A percentile compares a stretch with the other conserved stretches of the same genome.
phyloP scores from a whole-genome alignment of 2,113 vertebrate species.

The Cervus canadensis region DNA sequence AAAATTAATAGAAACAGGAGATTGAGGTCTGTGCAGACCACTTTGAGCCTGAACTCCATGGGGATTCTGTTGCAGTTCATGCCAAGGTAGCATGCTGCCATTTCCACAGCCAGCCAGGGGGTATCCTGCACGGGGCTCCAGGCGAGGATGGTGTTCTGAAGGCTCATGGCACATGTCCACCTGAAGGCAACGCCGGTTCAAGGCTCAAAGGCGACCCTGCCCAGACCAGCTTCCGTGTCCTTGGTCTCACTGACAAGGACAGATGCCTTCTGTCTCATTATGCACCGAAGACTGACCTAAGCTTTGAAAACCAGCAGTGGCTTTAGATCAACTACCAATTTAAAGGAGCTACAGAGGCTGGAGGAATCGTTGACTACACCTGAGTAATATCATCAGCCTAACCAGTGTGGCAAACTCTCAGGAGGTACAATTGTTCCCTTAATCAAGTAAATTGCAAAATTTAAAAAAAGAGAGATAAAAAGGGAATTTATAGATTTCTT shows the following conservation, averaged over 20 bases:
- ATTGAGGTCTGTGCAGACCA: background rate
- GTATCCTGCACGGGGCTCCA: background rate
- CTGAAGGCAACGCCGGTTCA: accelerated
- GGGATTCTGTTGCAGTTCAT: no score
- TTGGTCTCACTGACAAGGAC: background rate
- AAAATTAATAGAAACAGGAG: background rate
- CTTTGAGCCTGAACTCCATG: background rate
- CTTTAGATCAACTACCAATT: background rate
- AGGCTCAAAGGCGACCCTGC: background rate
- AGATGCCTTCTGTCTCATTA: background rate
- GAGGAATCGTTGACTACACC: background rate
- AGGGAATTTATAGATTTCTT: background rate
- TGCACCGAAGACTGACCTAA: background rate
- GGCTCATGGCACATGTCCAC: accelerated
- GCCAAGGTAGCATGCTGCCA: no score
- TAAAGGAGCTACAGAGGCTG: background rate
- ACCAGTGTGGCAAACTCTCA: background rate
- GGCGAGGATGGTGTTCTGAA: background rate
- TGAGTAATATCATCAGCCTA: background rate
- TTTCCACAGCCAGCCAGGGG: accelerated
- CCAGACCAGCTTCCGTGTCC: background rate
- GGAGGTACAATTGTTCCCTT: background rate
- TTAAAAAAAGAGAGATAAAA: background rate
- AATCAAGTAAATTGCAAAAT: background rate
- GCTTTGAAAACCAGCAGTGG: background rate